phyloP scores from a whole-genome alignment of 2,888 invertebrate genomes.

The Scelioninae gen. 2 region DNA sequence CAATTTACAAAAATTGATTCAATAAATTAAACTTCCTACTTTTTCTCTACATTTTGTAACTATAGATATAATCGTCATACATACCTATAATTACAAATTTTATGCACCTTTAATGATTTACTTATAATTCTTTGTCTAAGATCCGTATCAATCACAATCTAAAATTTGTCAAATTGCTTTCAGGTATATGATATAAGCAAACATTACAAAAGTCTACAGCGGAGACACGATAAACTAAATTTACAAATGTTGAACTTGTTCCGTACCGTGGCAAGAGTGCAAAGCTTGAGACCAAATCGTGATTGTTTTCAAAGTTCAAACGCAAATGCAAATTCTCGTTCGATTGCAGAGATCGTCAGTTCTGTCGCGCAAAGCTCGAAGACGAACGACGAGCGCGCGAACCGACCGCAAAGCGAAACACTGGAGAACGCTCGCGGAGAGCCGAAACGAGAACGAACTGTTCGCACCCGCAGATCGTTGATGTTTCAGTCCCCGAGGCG shows the following conservation, averaged over 20 bases:
- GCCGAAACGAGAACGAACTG: not conserved
- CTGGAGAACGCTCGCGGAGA: not conserved
- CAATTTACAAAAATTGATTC: too few relatives aligned
- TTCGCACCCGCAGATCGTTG: slow-evolving; percentile 39
- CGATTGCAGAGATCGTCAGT: slow-evolving; percentile 2
- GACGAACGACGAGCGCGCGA: not conserved
- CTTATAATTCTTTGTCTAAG: too few relatives aligned
- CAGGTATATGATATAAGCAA: slow-evolving; percentile 67
- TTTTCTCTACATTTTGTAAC: too few relatives aligned
- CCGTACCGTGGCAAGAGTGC: slow-evolving; percentile 4
- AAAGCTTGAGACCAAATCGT: slow-evolving; percentile 5
- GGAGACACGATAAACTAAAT: slow-evolving; percentile 34
- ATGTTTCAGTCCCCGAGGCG: slow-evolving; percentile 20
- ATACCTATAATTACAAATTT: too few relatives aligned
- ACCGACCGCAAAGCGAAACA: too few relatives aligned
- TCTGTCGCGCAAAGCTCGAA: not conserved
- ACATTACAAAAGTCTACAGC: slow-evolving; percentile 58
- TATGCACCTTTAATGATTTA: too few relatives aligned
- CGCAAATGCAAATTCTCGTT: not conserved
- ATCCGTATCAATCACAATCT: too few relatives aligned
- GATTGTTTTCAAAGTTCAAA: slow-evolving; percentile 1
- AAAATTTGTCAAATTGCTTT: slow-evolving; percentile 20
- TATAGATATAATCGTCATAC: too few relatives aligned
- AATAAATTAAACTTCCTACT: too few relatives aligned
- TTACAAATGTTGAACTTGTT: slow-evolving; percentile 10